Conservation (phyloP, 2,888 invertebrate genomes). For the Oegoconia quadripuncta region DNA sequence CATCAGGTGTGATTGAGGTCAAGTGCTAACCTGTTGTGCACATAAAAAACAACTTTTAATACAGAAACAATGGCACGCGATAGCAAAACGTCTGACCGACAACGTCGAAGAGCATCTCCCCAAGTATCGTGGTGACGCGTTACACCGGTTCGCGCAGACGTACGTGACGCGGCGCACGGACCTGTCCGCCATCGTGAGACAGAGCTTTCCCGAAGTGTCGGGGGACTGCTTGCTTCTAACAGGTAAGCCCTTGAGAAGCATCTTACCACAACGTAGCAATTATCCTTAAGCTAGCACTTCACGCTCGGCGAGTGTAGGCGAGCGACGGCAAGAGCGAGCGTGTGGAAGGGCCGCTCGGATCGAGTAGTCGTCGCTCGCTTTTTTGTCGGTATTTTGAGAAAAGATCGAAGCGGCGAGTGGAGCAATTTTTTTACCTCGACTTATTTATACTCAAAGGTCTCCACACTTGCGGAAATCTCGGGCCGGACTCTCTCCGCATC, state of each 20-base stretch:
- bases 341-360: no score
- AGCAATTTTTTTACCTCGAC: no score
- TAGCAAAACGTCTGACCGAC: slow-evolving; percentile 64
- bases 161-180: slow-evolving; percentile 81
- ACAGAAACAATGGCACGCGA: slow-evolving; percentile 80
- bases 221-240: slow-evolving; percentile 74
- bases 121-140: slow-evolving; percentile 16
- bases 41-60: no score
- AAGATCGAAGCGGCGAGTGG: no score
- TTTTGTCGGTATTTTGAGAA: no score
- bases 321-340: no score
- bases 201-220: slow-evolving; percentile 66
- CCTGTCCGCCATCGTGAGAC: slow-evolving; percentile 64
- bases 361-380: no score
- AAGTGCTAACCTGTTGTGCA: no score
- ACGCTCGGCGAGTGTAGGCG: no score
- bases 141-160: slow-evolving; percentile 81
- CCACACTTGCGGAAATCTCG: slow-evolving; percentile 94
- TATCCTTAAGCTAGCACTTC: no score
- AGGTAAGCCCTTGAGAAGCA: slow-evolving; percentile 34
- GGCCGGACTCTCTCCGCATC: slow-evolving; percentile 84
- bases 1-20: no score
- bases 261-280: no score
- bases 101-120: slow-evolving; percentile 28
- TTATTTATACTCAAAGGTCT: slow-evolving; percentile 86